A percentile compares a stretch with the other conserved stretches of the same genome.
Conservation (phyloP, 1,140 invertebrate species). For the Bombus waltoni region DNA sequence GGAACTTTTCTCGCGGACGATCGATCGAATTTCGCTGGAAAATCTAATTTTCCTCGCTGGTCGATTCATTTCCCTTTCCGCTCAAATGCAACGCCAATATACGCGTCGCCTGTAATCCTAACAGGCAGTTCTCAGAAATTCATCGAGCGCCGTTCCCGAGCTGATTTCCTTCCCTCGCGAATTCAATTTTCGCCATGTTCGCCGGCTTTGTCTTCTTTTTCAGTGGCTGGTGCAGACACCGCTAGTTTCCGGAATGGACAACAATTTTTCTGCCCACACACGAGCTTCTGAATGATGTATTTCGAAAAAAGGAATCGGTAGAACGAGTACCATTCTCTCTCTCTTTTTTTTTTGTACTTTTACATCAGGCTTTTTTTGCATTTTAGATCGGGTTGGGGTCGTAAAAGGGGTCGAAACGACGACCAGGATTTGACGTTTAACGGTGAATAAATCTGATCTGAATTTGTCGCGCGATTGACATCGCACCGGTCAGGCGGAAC, state of each 20-base stretch:
- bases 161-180: conserved; percentile 18
- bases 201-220: neutral
- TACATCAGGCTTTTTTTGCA: neutral
- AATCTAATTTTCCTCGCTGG: conserved; percentile 17
- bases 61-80: neutral
- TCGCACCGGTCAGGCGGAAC: neutral
- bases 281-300: neutral
- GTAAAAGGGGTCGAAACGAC: neutral
- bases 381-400: neutral
- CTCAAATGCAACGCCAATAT: neutral
- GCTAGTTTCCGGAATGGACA: too few relatives aligned
- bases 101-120: conserved; percentile 31
- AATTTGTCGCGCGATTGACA: neutral
- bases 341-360: neutral
- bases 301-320: neutral
- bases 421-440: conserved; percentile 25
- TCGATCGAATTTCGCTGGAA: too few relatives aligned
- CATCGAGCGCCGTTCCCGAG: conserved; percentile 40
- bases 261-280: neutral
- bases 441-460: conserved; percentile 22
- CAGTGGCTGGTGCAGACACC: too few relatives aligned
- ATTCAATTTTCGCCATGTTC: conserved; percentile 47
- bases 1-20: neutral
- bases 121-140: conserved; percentile 39
- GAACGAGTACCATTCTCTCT: neutral